Conservation (phyloP, 1,140 invertebrate genomes). For the Geopemphigus sp. region DNA sequence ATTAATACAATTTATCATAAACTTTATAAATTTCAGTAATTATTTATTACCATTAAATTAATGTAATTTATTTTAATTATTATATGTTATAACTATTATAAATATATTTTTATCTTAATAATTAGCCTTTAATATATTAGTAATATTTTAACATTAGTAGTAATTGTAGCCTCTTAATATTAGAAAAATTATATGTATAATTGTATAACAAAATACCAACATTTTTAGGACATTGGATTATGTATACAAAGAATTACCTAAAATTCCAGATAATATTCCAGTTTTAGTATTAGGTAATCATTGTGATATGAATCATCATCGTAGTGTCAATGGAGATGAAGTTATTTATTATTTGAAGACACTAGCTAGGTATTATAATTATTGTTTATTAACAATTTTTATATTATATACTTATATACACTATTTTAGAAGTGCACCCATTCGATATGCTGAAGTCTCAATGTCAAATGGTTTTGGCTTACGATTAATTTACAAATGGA, state of each 20-base stretch:
- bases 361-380: slow-evolving; percentile 56
- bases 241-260: slow-evolving; percentile 81
- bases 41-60: no score
- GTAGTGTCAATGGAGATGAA: slow-evolving; percentile 72
- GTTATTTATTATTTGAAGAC: slow-evolving; percentile 69
- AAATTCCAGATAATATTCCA: slow-evolving; percentile 83
- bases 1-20: no score
- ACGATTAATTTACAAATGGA: slow-evolving; percentile 91
- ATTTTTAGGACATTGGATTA: slow-evolving; percentile 88
- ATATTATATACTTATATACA: no score
- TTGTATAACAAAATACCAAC: no score
- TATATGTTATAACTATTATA: no score
- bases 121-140: no score
- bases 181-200: no score
- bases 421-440: slow-evolving; percentile 59
- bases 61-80: no score
- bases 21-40: no score
- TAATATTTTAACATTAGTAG: no score
- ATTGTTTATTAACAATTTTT: slow-evolving; percentile 2
- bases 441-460: slow-evolving; percentile 87
- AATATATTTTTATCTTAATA: no score
- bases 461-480: slow-evolving; percentile 97
- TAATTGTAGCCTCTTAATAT: no score
- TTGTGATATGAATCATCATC: slow-evolving; percentile 92
- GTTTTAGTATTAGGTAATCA: slow-evolving; percentile 91